These are phyloP conservation scores for Diploptera punctata DNA, from an alignment of 2,888 invertebrate species.

Conservation along the genomic window DNA sequence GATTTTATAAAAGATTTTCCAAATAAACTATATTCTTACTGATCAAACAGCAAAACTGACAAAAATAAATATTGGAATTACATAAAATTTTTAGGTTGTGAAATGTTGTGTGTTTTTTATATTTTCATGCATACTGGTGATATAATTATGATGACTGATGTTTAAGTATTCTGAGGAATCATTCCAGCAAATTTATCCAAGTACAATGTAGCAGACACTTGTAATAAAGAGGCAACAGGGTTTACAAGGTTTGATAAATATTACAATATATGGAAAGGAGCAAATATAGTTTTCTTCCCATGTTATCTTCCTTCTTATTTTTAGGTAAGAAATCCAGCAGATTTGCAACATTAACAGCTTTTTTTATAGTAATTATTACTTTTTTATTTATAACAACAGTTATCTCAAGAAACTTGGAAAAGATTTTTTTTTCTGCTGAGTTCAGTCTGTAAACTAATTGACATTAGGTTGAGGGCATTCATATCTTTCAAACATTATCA, in stretches of 20 bases:
- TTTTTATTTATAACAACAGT: constrained; percentile 25
- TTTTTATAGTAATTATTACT: constrained; percentile 8
- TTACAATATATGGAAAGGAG: neutral
- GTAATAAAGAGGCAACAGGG: neutral
- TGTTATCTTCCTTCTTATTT: no score
- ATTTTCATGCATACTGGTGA: no score
- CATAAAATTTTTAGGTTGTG: no score
- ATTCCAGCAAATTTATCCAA: neutral
- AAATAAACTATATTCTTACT: no score
- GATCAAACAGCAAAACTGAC: no score
- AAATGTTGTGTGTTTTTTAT: no score
- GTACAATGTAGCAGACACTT: neutral
- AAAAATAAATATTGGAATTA: no score
- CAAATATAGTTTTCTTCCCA: neutral
- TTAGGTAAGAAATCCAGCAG: neutral
- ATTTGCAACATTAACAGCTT: constrained; percentile 2
- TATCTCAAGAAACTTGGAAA: constrained; percentile 22
- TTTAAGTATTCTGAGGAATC: neutral
- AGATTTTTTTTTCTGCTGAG: constrained; percentile 1
- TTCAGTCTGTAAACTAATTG: constrained; percentile 36
- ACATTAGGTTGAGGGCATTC: constrained; percentile 33
- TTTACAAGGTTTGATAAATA: neutral
- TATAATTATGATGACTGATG: no score
- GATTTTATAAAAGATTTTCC: no score
- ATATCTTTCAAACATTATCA: constrained; percentile 9